A percentile compares a stretch with the other conserved stretches of the same genome.
Conservation (phyloP, 2,888 invertebrate species). For the Lysandra bellargus region DNA sequence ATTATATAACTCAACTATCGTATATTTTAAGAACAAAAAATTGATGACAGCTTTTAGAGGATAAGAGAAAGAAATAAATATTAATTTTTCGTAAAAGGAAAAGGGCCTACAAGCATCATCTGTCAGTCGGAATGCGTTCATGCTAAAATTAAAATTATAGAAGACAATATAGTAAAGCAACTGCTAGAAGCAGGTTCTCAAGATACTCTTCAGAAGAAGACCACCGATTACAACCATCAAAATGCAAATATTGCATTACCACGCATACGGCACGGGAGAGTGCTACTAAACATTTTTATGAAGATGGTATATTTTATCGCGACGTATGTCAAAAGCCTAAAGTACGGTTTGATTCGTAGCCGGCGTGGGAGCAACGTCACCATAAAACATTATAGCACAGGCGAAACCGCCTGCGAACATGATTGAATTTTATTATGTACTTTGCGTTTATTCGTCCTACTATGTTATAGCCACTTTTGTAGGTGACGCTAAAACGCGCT, state of each 20-base stretch:
- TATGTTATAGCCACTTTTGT: constrained; percentile 41
- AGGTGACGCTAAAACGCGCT: constrained; percentile 28
- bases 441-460: constrained; percentile 52
- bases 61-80: too few relatives aligned
- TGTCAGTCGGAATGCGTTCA: too few relatives aligned
- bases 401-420: constrained; percentile 61
- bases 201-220: too few relatives aligned
- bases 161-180: too few relatives aligned
- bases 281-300: neutral
- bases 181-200: too few relatives aligned
- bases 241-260: neutral
- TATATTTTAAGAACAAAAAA: too few relatives aligned
- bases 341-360: constrained; percentile 49
- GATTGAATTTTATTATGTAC: constrained; percentile 75
- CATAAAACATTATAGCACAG: constrained; percentile 69
- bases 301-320: constrained; percentile 9
- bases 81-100: too few relatives aligned
- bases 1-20: too few relatives aligned
- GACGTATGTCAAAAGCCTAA: constrained; percentile 25
- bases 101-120: too few relatives aligned
- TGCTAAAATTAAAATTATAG: too few relatives aligned
- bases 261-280: neutral
- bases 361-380: constrained; percentile 72
- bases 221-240: too few relatives aligned
- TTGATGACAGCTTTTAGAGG: too few relatives aligned